Base-by-base conservation (phyloP, 2,113 vertebrate genomes). In the Rhinopomastus cyanomelas region DNA sequence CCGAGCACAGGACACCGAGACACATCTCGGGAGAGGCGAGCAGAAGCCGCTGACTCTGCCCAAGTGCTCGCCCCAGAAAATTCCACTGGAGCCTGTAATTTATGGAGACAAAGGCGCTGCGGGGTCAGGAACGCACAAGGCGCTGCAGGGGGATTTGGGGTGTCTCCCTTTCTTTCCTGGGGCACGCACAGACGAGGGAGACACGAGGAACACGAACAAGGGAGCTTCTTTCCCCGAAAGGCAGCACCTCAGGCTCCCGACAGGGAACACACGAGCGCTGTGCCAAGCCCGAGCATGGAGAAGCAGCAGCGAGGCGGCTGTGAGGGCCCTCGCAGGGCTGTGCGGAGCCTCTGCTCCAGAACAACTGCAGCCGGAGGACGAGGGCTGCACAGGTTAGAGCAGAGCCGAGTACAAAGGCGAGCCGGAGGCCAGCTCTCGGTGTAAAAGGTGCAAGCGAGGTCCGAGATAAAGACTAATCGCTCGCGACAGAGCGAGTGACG, bases 231-330 rank as follows among this genome's bases (percentile, higher is more conserved):
- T 44, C 46, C 72, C 64, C 16, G 8, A 1, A 49, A 36, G 32
- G 30, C 34, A 51, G 60, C 39, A 69, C 37, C 48, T 68, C 51
- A 16, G 62, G n/a, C 87, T 39, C 72, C 59, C 42, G 39, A 34
- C 39, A 26, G 36, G 32, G 27, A 39, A 51, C 9, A 16, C 0
- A n/a, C 1, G 14, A 55, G n/a, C n/a, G 26, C 19, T 0, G 18
- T 29, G 42, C 37, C 48, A 16, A 55, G 29, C 62, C 12, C 32
- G 10, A 18, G 13, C 11, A 36, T 22, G 7, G 3, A 18, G 4
- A 4, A 18, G 5, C 46, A 30, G 4, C 22, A 3, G 27, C 55
- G 39, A 42, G 59, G 18, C 6, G 8, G 20, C 39, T 16, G 1
- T 0, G 55, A 44, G 68, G 65, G 8, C 11, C n/a, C n/a, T n/a